Evolutionary conservation across 2,113 vertebrate species (phyloP).

Genomic region (Hemiscyllium ocellatum): DNA sequence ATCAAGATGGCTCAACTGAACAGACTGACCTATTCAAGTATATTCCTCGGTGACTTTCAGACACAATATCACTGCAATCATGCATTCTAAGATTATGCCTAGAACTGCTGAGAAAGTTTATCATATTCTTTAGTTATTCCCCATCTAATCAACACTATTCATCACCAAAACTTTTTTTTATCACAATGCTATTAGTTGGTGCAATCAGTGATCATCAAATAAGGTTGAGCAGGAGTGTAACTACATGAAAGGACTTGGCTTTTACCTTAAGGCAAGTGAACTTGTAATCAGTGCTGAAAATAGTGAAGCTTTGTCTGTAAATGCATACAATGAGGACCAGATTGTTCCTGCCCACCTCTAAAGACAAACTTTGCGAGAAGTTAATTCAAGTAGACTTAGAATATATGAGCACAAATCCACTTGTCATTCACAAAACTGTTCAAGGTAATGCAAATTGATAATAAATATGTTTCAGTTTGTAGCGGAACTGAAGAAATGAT

Average conservation of each 20-base stretch:
- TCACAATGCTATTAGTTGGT: not conserved
- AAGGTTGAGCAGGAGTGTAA: not conserved
- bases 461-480: not conserved
- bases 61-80: no score
- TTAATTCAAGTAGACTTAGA: not conserved
- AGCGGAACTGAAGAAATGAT: not conserved
- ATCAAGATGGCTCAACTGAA: not conserved
- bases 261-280: not conserved
- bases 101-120: not conserved
- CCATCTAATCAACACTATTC: not conserved
- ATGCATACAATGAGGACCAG: not conserved
- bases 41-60: not conserved
- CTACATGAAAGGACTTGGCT: not conserved
- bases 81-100: not conserved
- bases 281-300: not conserved
- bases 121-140: not conserved
- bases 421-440: not conserved
- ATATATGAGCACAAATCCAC: not conserved
- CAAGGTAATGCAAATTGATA: not conserved
- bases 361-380: not conserved
- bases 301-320: not conserved
- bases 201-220: not conserved
- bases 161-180: not conserved
- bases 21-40: not conserved
- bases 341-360: not conserved